Evolutionary conservation across 2,888 invertebrate species (phyloP).

Genomic region (Calliscelio sp.): DNA sequence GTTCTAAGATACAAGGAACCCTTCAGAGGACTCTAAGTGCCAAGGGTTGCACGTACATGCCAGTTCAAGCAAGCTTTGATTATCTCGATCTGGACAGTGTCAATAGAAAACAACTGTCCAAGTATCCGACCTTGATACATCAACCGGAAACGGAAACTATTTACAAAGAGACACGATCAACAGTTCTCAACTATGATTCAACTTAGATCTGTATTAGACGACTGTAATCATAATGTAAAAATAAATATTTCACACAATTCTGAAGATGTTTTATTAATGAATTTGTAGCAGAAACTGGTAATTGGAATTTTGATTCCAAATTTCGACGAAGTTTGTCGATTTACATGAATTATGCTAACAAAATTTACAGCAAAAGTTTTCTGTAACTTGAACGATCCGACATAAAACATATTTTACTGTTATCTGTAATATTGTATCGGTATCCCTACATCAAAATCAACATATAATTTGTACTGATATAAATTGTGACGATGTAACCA

Average conservation of each 20-base stretch:
- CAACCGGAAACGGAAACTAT: constrained; percentile 71
- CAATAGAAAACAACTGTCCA: constrained; percentile 79
- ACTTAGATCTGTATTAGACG: too few relatives aligned
- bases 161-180: constrained; percentile 57
- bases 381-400: background rate
- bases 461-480: constrained; percentile 41
- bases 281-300: background rate
- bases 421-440: constrained; percentile 37
- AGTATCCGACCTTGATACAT: constrained; percentile 62
- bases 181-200: constrained; percentile 54
- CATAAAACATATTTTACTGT: constrained; percentile 41
- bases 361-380: constrained; percentile 16
- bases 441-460: constrained; percentile 33
- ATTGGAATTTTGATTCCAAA: constrained; percentile 24
- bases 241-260: too few relatives aligned
- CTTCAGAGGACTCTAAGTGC: constrained; percentile 75
- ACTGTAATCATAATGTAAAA: too few relatives aligned
- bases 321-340: background rate
- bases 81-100: constrained; percentile 84
- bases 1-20: constrained; percentile 83
- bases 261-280: too few relatives aligned
- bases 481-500: constrained; percentile 16
- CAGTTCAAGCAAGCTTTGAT: constrained; percentile 81
- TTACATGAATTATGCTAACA: constrained; percentile 25
- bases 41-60: constrained; percentile 76